phyloP scores from a whole-genome alignment of 1,140 invertebrate species.

The Orchesella cincta region DNA sequence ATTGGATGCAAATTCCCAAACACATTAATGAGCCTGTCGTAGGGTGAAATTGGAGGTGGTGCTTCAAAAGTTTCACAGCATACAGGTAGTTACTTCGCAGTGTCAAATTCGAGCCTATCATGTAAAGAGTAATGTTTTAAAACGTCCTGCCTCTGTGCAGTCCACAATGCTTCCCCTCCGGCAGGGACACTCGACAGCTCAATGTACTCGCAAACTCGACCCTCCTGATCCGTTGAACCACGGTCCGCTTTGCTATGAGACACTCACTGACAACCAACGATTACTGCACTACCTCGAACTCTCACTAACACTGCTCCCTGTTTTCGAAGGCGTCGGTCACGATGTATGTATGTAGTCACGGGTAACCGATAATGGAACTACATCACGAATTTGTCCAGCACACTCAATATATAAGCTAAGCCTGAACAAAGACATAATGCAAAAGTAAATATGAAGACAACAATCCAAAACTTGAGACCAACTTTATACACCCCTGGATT shows the following conservation, averaged over 20 bases:
- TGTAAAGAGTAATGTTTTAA: constrained; percentile 62
- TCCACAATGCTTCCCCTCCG: constrained; percentile 74
- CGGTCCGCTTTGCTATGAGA: too few relatives aligned
- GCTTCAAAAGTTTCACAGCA: constrained; percentile 57
- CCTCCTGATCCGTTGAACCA: constrained; percentile 64
- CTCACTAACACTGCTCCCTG: too few relatives aligned
- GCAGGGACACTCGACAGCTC: too few relatives aligned
- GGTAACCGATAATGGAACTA: too few relatives aligned
- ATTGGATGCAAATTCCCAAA: background rate
- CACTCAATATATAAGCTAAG: too few relatives aligned
- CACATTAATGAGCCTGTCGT: too few relatives aligned
- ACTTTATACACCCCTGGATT: too few relatives aligned
- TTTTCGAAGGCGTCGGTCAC: too few relatives aligned
- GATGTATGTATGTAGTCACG: too few relatives aligned
- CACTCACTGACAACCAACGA: too few relatives aligned
- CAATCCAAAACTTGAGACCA: constrained; percentile 5
- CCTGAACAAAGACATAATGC: constrained; percentile 55
- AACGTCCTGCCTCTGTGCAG: constrained; percentile 67
- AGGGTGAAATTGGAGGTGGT: constrained; percentile 61
- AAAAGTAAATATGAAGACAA: constrained; percentile 26
- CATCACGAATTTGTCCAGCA: constrained; percentile 72
- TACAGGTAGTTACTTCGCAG: constrained; percentile 56
- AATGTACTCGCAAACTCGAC: constrained; percentile 66
- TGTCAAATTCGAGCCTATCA: constrained; percentile 61
- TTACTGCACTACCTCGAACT: too few relatives aligned